Evolutionary conservation across 2,113 vertebrate genomes (phyloP).

Genomic region (Fukomys damarensis): DNA sequence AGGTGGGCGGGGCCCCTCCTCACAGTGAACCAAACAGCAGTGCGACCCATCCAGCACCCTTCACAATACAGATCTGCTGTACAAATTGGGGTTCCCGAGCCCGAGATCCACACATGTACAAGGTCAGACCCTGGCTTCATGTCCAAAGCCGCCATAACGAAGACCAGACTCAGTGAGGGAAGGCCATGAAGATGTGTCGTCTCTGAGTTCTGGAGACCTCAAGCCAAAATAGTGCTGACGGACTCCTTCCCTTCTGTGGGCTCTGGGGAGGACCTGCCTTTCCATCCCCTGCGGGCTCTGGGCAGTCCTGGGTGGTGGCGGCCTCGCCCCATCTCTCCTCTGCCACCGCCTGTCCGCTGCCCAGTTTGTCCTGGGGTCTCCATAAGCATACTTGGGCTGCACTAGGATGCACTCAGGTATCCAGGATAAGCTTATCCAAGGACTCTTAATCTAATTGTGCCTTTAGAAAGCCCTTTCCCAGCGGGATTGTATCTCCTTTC

Average conservation of each 20-base stretch:
- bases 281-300: too few relatives aligned
- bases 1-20: too few relatives aligned
- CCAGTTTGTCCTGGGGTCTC: not conserved
- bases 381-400: too few relatives aligned
- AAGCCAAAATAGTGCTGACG: too few relatives aligned
- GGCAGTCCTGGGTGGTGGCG: not conserved
- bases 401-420: not conserved
- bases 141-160: not conserved
- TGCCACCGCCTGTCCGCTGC: rapidly evolving
- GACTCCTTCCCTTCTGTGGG: not conserved
- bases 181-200: not conserved
- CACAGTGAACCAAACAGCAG: rapidly evolving
- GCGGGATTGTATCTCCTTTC: not conserved
- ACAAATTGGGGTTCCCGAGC: rapidly evolving
- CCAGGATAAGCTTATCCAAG: not conserved
- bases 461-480: not conserved
- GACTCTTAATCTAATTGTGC: not conserved
- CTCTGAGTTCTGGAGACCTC: not conserved
- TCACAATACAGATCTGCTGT: not conserved
- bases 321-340: not conserved
- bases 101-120: too few relatives aligned
- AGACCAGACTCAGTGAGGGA: rapidly evolving
- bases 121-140: not conserved
- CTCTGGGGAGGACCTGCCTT: not conserved
- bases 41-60: rapidly evolving